Evolutionary conservation across 2,888 invertebrate genomes (phyloP), one percentile per base, ranked within the genome.

Genomic region (Meliscaeva auricollis): DNA sequence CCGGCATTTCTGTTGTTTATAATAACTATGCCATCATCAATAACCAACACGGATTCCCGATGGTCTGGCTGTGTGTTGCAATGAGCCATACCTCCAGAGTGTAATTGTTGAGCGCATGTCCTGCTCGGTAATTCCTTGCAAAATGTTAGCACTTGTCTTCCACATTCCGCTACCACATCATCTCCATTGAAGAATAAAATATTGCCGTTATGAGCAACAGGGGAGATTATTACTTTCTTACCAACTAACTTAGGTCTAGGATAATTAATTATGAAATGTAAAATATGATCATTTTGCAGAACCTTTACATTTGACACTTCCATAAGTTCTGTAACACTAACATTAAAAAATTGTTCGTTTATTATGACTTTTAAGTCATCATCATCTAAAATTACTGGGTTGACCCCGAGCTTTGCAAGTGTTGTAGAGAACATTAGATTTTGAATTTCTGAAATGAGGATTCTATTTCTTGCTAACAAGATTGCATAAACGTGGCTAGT

Each of bases 21-120:
- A 38, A 87, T 81, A 41, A 82, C 58, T 38, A 76, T 50, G 20
- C 78, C 72, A 26, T 79, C 74, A 41, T 75, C 72, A 26, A 78
- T 62, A 6, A 75, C 30, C 20, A 66, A 68, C 30, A 85, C 26
- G 6, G 76, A 52, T 52, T 85, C 77, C 26, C 74, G 74, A 64
- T 87, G 79, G 20, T 56, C 38, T 11, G 72, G 72, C 35, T 64
- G 73, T 62, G 80, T 80, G 41, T 22, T 58, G 69, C 81, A 85
- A 17, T 81, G 60, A 44, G 79, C 76, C 8, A 48, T 50, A 13
- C 62, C 66, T 41, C 85, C 74, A 60, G 79, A 82, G 54, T 79
- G 79, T 35, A 82, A 78, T 77, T 88, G 79, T 68, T 87, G 81
- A 6, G 84, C 87, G 68, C 79, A 84, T 11, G 72, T 87, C 22